These are phyloP conservation scores for Tetranychus cinnabarinus DNA, from an alignment of 1,140 invertebrate species.

Conservation along the genomic window DNA sequence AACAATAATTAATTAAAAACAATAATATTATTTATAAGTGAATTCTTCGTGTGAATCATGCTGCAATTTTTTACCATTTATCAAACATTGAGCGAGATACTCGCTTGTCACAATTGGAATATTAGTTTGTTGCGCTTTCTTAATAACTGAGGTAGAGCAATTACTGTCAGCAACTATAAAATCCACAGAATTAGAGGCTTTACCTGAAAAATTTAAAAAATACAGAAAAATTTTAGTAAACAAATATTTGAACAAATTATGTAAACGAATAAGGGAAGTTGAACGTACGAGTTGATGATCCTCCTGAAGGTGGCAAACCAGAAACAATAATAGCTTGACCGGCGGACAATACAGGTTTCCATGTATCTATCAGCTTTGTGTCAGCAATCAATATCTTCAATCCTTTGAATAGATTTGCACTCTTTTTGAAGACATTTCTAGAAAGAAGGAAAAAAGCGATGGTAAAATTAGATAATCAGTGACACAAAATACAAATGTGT, in stretches of 20 bases:
- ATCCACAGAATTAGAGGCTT: constrained; percentile 7
- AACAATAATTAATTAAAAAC: too few species aligned
- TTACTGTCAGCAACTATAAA: constrained; percentile 10
- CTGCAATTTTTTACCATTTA: constrained; percentile 17
- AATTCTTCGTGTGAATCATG: constrained; percentile 18
- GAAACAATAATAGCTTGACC: constrained; percentile 12
- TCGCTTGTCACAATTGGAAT: constrained; percentile 21
- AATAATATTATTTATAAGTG: constrained; percentile 4
- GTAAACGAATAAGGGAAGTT: too few species aligned
- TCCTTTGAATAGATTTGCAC: constrained; percentile 14
- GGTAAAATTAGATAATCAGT: background rate
- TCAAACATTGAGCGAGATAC: constrained; percentile 23
- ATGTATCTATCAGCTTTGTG: constrained; percentile 16
- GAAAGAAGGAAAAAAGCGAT: background rate
- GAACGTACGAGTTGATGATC: background rate
- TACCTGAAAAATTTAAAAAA: background rate
- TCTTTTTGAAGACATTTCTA: constrained; percentile 7
- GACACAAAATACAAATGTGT: background rate
- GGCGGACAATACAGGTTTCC: constrained; percentile 18
- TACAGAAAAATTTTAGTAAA: background rate
- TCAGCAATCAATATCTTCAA: constrained; percentile 14
- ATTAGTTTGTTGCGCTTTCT: constrained; percentile 12
- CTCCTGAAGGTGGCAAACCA: background rate
- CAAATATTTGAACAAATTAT: background rate
- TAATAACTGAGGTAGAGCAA: constrained; percentile 12